Evolutionary conservation across 2,888 invertebrate species (phyloP).

Genomic region (Chaitophorus viminalis): DNA sequence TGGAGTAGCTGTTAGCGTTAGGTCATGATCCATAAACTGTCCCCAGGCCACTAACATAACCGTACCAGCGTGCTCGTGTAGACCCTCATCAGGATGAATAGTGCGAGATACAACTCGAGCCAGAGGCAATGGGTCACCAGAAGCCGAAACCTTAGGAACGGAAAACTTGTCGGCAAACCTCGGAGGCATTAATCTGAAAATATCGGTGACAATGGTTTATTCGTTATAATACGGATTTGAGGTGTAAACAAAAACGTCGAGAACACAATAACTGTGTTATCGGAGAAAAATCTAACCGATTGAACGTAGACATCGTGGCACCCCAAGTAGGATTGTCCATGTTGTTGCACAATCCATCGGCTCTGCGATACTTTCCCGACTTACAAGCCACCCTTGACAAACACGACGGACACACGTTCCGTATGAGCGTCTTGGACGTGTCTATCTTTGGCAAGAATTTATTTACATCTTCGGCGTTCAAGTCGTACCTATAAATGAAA

Average conservation of each 20-base stretch:
- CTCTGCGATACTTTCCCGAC: constrained; percentile 86
- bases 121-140: constrained; percentile 80
- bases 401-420: constrained; percentile 88
- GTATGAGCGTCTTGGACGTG: constrained; percentile 85
- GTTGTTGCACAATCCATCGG: constrained; percentile 90
- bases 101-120: constrained; percentile 88
- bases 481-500: constrained; percentile 75
- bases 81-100: constrained; percentile 92
- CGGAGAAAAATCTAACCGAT: constrained; percentile 70
- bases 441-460: constrained; percentile 87
- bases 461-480: constrained; percentile 87
- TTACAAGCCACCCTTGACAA: constrained; percentile 88
- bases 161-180: constrained; percentile 87
- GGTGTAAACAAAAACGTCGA: background rate
- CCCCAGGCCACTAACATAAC: constrained; percentile 95
- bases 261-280: too few species aligned
- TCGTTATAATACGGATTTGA: background rate
- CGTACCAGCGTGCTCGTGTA: constrained; percentile 92
- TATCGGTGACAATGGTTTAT: background rate
- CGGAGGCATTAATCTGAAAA: constrained; percentile 77
- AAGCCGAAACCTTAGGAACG: constrained; percentile 82
- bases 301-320: constrained; percentile 84
- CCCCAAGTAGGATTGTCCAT: constrained; percentile 91
- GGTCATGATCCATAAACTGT: constrained; percentile 95
- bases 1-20: constrained; percentile 87